Conservation (phyloP, 2,797 vertebrate genomes). For the Ptychobarbus kaznakovi region DNA sequence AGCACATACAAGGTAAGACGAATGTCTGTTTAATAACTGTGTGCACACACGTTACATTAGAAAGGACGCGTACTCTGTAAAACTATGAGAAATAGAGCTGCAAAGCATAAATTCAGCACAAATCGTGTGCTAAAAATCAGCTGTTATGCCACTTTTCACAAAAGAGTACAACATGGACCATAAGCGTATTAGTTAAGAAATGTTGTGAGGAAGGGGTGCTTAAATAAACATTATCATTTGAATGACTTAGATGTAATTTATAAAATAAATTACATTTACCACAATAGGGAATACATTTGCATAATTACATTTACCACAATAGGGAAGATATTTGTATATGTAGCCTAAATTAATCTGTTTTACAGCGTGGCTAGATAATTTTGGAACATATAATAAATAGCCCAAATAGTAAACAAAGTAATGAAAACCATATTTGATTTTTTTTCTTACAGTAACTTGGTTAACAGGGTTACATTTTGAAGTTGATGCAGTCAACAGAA, state of each 20-base stretch:
- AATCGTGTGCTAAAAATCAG: not conserved
- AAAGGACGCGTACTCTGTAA: not conserved
- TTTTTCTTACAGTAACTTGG: not conserved
- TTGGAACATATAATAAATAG: not conserved
- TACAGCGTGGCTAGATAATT: not conserved
- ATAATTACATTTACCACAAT: not conserved
- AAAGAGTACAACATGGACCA: not conserved
- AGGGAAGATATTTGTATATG: not conserved
- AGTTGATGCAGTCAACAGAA: not conserved
- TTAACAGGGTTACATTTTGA: not conserved
- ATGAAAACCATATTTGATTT: too few species aligned
- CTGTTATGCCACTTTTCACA: not conserved
- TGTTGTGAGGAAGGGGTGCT: not conserved
- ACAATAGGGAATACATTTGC: not conserved
- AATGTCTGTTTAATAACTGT: not conserved
- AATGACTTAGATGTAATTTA: not conserved
- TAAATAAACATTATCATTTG: not conserved
- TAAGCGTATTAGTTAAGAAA: not conserved
- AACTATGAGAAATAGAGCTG: not conserved
- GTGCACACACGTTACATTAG: too few species aligned
- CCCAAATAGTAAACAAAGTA: too few species aligned
- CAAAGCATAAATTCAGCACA: not conserved
- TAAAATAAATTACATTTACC: not conserved
- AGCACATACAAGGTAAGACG: slow-evolving; percentile 94
- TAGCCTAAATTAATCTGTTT: not conserved